A percentile compares a stretch with the other conserved stretches of the same genome.
phyloP scores from a whole-genome alignment of 2,888 invertebrate species.

The Stegana nigrithorax region DNA sequence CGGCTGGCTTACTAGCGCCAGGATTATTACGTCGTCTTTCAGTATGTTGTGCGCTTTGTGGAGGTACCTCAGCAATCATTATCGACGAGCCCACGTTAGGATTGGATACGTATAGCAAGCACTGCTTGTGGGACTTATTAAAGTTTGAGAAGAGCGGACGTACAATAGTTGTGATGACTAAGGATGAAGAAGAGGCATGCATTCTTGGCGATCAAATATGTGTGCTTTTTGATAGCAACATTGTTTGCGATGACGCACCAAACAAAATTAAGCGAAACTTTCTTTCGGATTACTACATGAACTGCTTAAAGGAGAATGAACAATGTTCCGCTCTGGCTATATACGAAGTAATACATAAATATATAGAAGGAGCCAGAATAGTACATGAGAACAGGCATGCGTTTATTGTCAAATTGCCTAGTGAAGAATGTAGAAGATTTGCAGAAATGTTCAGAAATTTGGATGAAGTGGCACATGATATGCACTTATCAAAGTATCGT shows the following conservation, averaged over 20 bases:
- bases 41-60: constrained; percentile 25
- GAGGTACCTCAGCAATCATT: constrained; percentile 22
- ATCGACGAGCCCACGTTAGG: constrained; percentile 12
- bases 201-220: constrained; percentile 25
- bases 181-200: constrained; percentile 21
- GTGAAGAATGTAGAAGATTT: not conserved
- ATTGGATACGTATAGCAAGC: not conserved
- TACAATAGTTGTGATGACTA: constrained; percentile 19
- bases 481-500: not conserved
- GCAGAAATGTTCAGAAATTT: not conserved
- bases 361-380: not conserved
- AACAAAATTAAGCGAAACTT: not conserved
- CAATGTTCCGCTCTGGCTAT: not conserved
- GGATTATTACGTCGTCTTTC: constrained; percentile 20
- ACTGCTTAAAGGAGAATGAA: not conserved
- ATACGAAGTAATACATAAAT: not conserved
- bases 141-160: constrained; percentile 3
- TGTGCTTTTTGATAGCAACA: constrained; percentile 7
- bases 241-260: constrained; percentile 12
- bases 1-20: not conserved
- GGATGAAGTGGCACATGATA: not conserved
- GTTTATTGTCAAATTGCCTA: not conserved
- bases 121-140: constrained; percentile 23
- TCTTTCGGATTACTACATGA: constrained; percentile 7
- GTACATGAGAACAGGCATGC: not conserved